Conservation (phyloP, 2,888 invertebrate species). For the Allolobophora icterica region DNA sequence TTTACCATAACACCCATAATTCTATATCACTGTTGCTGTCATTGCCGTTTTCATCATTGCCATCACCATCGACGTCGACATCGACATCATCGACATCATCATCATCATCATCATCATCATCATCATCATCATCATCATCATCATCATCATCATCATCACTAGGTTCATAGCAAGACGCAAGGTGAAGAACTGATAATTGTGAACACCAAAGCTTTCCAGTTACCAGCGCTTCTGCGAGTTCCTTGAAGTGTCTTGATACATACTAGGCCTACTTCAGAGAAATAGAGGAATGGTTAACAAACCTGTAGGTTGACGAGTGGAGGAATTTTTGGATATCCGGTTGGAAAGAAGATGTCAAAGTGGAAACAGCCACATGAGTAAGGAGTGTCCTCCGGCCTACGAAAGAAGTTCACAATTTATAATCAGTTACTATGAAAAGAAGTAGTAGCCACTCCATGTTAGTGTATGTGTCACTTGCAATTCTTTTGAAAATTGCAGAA, state of each 20-base stretch:
- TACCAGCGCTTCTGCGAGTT: no score
- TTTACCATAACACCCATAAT: background rate
- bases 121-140: background rate
- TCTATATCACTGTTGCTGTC: background rate
- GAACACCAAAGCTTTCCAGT: no score
- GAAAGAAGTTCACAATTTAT: conserved; percentile 21
- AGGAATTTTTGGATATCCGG: conserved; percentile 73
- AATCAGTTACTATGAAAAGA: background rate
- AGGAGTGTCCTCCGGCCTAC: conserved; percentile 83
- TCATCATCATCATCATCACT: background rate
- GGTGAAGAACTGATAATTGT: no score
- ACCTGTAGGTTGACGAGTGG: conserved; percentile 92
- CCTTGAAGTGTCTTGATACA: no score
- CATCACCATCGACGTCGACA: background rate
- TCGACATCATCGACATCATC: background rate
- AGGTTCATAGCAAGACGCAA: no score
- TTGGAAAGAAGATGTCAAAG: conserved; percentile 87
- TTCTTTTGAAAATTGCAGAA: no score
- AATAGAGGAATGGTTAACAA: conserved; percentile 67
- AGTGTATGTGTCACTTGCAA: no score
- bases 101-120: background rate
- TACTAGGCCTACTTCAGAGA: background rate
- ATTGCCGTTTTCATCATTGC: background rate
- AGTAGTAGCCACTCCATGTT: no score
- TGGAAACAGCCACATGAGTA: conserved; percentile 91